Conservation (phyloP, 2,888 invertebrate genomes). For the Mellilla xanthometata region DNA sequence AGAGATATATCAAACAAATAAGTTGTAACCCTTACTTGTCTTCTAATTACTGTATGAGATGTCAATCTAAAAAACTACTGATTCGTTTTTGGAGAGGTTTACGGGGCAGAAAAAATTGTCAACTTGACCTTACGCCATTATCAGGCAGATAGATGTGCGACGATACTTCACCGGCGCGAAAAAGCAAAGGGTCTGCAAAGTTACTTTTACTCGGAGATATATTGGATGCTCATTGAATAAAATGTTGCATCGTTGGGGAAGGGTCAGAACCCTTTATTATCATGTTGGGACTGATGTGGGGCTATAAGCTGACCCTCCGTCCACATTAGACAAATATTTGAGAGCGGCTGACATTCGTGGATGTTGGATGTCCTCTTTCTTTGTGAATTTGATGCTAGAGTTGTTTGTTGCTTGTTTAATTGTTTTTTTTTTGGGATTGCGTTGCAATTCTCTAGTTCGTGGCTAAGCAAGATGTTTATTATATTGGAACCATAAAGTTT, state of each 20-base stretch:
- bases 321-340: conserved; percentile 48
- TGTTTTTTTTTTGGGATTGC: too few species aligned
- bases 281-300: conserved; percentile 55
- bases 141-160: conserved; percentile 3
- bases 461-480: too few species aligned
- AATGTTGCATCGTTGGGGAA: conserved; percentile 48
- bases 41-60: too few species aligned
- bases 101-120: too few species aligned
- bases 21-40: too few species aligned
- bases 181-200: conserved; percentile 26
- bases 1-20: too few species aligned
- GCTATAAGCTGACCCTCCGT: conserved; percentile 41
- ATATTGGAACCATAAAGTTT: too few species aligned
- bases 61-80: too few species aligned
- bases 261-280: conserved; percentile 57
- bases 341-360: conserved; percentile 33
- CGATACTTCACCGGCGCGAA: conserved; percentile 14
- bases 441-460: too few species aligned
- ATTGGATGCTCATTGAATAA: conserved; percentile 66
- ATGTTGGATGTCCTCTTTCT: conserved; percentile 27
- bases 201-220: conserved; percentile 41
- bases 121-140: not conserved
- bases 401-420: conserved; percentile 1
- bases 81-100: too few species aligned
- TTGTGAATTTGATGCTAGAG: conserved; percentile 26